phyloP scores from a whole-genome alignment of 1,140 invertebrate species.

The Eulimnadia texana region DNA sequence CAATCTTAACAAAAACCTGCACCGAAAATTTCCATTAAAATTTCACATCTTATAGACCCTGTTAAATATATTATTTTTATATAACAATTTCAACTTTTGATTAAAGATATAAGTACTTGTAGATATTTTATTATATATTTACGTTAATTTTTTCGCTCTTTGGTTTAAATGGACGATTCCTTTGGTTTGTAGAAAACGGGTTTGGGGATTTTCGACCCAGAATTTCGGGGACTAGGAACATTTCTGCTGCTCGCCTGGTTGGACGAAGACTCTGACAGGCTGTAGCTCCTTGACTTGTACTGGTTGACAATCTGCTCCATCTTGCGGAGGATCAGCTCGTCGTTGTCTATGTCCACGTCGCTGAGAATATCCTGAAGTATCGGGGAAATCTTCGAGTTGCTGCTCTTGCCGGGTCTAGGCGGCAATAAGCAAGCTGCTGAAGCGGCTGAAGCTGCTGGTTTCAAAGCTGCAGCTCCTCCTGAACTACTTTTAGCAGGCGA shows the following conservation, averaged over 20 bases:
- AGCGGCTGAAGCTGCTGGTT: neutral
- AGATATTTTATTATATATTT: too few species aligned
- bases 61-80: too few species aligned
- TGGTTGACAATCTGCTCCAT: slow-evolving; percentile 12
- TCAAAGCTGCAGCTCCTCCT: neutral
- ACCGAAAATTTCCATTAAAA: too few species aligned
- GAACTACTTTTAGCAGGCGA: neutral
- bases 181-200: neutral
- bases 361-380: slow-evolving; percentile 7
- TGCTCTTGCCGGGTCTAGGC: too few species aligned
- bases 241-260: neutral
- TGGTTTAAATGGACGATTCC: neutral
- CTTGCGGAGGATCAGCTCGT: neutral
- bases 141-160: too few species aligned
- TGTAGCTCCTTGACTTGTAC: neutral
- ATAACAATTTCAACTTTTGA: too few species aligned
- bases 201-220: neutral
- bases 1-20: too few species aligned
- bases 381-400: neutral
- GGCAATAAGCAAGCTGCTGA: too few species aligned
- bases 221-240: neutral
- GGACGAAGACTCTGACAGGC: neutral
- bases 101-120: too few species aligned
- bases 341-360: slow-evolving; percentile 6
- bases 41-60: too few species aligned